Evolutionary conservation across 2,888 invertebrate species (phyloP), one percentile per base, ranked within the genome.

Genomic region (Craniophora ligustri): DNA sequence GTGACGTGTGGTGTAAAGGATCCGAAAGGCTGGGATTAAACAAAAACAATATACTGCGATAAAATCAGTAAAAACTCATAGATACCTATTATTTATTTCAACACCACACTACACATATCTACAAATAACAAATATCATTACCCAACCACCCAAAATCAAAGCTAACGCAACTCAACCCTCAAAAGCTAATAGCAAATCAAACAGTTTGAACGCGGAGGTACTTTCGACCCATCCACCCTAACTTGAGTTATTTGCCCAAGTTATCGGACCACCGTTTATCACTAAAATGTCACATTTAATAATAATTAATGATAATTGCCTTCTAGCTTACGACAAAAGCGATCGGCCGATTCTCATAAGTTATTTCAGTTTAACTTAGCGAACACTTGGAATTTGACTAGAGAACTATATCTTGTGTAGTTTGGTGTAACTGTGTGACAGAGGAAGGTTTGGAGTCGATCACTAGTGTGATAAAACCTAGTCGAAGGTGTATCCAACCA

Each of bases 261-360:
- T 91, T 92, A 93, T 93, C 92, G 88, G 89, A 75, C 82, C 72
- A 72, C 87, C 91, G 91, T 92, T 92, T 91, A 92, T 92, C 92
- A 91, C 82, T 69, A 71, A 82, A 86, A 79, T 86, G 92, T 92
- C 92, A 88, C 89, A 91, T 93, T 92, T 93, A 93, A 93, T 93
- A 92, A 93, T 93, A 91, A 93, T 92, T 91, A 92, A 93, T 92
- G 92, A 91, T 93, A 93, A 93, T 93, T 93, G 92, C 91, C 88
- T 88, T 84, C 86, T 82, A 89, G 93, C 92, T 92, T 91, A 92
- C 82, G 82, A 82, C 79, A 85, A 90, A 92, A 91, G 91, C 93
- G 91, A 92, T 92, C 89, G 92, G 89, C 87, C 91, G 88, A 91
- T 90, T 87, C 90, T 79, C 86, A 84, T 90, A 92, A 92, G 89